Evolutionary conservation across 2,888 invertebrate species (phyloP).

Genomic region (Trachelus stipa): DNA sequence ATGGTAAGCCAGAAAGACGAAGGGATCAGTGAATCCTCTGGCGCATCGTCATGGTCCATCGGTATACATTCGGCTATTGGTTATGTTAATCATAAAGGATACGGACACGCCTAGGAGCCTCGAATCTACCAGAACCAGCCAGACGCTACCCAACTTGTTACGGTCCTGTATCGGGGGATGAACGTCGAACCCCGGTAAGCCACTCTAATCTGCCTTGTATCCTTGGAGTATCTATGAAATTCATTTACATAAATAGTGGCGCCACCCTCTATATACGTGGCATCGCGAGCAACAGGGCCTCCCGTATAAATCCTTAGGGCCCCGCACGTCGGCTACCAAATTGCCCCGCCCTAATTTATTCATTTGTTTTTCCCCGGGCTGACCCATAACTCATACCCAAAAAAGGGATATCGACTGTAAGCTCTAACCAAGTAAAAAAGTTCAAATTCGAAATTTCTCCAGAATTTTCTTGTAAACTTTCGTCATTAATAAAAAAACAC

Average conservation of each 20-base stretch:
- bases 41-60: constrained; percentile 40
- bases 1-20: constrained; percentile 43
- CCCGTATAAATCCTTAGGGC: constrained; percentile 52
- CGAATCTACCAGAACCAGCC: background rate
- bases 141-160: background rate
- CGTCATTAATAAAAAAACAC: background rate
- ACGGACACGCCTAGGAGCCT: constrained; percentile 55
- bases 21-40: constrained; percentile 40
- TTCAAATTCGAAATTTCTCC: constrained; percentile 33
- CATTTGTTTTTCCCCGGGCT: constrained; percentile 61
- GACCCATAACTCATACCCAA: constrained; percentile 54
- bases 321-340: constrained; percentile 52
- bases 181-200: constrained; percentile 21
- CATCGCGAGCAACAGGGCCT: constrained; percentile 14
- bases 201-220: constrained; percentile 24
- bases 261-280: constrained; percentile 35
- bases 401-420: background rate
- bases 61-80: constrained; percentile 45
- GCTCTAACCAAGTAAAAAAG: background rate
- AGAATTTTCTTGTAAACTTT: background rate
- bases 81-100: constrained; percentile 50
- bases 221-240: constrained; percentile 25
- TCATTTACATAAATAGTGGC: constrained; percentile 52
- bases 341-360: constrained; percentile 63
- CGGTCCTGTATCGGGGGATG: constrained; percentile 1